These are phyloP conservation scores for Reinhardtius hippoglossoides DNA, from an alignment of 2,113 vertebrate genomes.

Conservation along the genomic window DNA sequence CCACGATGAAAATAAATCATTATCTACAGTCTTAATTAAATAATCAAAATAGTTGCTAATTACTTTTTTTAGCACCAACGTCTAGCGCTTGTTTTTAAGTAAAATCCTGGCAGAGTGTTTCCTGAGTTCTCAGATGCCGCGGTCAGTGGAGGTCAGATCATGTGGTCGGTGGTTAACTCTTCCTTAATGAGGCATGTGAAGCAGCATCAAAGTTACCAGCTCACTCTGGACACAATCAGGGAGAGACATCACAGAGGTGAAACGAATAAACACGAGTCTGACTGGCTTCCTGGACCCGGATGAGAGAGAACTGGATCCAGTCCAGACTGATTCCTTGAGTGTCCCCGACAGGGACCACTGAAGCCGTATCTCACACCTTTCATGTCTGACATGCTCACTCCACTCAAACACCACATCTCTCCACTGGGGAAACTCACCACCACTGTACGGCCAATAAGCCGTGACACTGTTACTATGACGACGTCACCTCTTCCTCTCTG, in stretches of 20 bases:
- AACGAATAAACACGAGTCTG: slow-evolving; percentile 53
- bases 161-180: background rate
- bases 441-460: slow-evolving; percentile 57
- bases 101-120: too few relatives aligned
- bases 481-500: slow-evolving; percentile 61
- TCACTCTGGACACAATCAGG: slow-evolving; percentile 13
- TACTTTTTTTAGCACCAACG: too few relatives aligned
- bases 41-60: too few relatives aligned
- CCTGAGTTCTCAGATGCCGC: background rate
- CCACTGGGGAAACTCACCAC: background rate
- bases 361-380: slow-evolving; percentile 27
- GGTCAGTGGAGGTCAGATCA: slow-evolving; percentile 26
- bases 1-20: too few relatives aligned
- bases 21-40: too few relatives aligned
- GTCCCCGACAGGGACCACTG: background rate
- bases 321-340: slow-evolving; percentile 18
- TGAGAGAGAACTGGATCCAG: slow-evolving; percentile 10
- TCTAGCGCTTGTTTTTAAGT: too few relatives aligned
- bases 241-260: background rate
- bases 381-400: slow-evolving; percentile 12
- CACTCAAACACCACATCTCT: slow-evolving; percentile 24
- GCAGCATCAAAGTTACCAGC: slow-evolving; percentile 38
- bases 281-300: slow-evolving; percentile 7
- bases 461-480: slow-evolving; percentile 73
- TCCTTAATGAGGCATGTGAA: slow-evolving; percentile 15